A percentile compares a stretch with the other conserved stretches of the same genome.
phyloP scores from a whole-genome alignment of 2,797 vertebrate genomes.

The Sciurus vulgaris region DNA sequence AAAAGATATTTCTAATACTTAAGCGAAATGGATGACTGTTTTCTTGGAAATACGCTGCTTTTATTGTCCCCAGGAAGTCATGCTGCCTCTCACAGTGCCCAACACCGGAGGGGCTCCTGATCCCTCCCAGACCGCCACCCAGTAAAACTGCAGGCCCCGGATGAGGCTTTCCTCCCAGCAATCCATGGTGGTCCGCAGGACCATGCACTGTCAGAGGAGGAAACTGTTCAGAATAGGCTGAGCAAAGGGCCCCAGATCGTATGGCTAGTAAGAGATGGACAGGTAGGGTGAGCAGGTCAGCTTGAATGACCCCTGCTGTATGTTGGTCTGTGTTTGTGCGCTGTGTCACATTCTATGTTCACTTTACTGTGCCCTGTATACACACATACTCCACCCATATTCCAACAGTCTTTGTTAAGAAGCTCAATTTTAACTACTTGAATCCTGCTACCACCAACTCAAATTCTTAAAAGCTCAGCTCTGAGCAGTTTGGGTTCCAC shows the following conservation, averaged over 20 bases:
- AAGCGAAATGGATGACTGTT: not conserved
- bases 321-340: not conserved
- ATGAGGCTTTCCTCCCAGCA: no score
- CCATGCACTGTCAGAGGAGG: not conserved
- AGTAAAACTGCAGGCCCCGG: not conserved
- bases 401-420: not conserved
- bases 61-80: not conserved
- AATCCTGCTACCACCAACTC: not conserved
- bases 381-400: fast-evolving
- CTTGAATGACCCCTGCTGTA: not conserved
- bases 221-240: not conserved
- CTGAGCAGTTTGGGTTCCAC: not conserved
- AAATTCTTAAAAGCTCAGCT: not conserved
- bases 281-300: not conserved
- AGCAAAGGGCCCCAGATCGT: not conserved
- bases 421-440: not conserved
- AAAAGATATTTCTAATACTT: not conserved
- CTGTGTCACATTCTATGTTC: fast-evolving
- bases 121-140: fast-evolving
- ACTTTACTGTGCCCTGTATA: fast-evolving
- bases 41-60: not conserved
- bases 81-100: not conserved
- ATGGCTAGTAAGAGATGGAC: not conserved
- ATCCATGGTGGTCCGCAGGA: fast-evolving
- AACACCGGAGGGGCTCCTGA: fast-evolving